These are phyloP conservation scores for Boloria selene DNA, from an alignment of 2,888 invertebrate species.

Conservation along the genomic window DNA sequence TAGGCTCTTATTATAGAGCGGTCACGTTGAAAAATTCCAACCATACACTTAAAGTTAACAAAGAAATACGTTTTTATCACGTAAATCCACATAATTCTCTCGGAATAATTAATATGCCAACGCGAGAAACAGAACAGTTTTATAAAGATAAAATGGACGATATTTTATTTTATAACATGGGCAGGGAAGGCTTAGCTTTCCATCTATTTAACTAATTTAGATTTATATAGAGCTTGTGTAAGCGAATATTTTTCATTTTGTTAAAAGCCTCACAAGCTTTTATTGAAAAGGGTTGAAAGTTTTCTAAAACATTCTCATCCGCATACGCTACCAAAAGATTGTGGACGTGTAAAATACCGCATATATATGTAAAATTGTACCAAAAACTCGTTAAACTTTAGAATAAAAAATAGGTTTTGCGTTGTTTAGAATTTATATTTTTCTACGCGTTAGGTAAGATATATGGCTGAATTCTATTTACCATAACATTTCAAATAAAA, in stretches of 20 bases:
- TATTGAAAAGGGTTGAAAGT: slow-evolving; percentile 21
- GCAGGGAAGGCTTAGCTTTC: slow-evolving; percentile 25
- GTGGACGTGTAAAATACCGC: slow-evolving; percentile 3
- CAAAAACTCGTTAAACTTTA: slow-evolving; percentile 2
- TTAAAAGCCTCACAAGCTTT: slow-evolving; percentile 4
- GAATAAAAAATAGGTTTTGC: not conserved
- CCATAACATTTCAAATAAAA: slow-evolving; percentile 35
- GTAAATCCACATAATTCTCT: slow-evolving; percentile 38
- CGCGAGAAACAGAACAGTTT: slow-evolving; percentile 35
- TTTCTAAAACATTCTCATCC: slow-evolving; percentile 14
- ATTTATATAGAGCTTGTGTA: slow-evolving; percentile 17
- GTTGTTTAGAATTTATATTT: slow-evolving; percentile 12
- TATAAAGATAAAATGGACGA: slow-evolving; percentile 40
- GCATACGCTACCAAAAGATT: slow-evolving; percentile 12
- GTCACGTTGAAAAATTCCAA: too few relatives aligned
- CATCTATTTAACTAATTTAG: slow-evolving; percentile 25
- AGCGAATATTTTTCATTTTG: slow-evolving; percentile 20
- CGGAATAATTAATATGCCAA: slow-evolving; percentile 43
- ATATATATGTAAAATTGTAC: slow-evolving; percentile 5
- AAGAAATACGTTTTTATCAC: slow-evolving; percentile 32
- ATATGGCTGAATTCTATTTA: slow-evolving; percentile 23
- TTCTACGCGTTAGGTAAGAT: slow-evolving; percentile 18
- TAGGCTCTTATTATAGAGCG: too few relatives aligned
- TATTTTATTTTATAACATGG: slow-evolving; percentile 37
- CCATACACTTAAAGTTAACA: slow-evolving; percentile 1